Conservation (phyloP, 2,888 invertebrate species). For the Cheilosia vulpina region DNA sequence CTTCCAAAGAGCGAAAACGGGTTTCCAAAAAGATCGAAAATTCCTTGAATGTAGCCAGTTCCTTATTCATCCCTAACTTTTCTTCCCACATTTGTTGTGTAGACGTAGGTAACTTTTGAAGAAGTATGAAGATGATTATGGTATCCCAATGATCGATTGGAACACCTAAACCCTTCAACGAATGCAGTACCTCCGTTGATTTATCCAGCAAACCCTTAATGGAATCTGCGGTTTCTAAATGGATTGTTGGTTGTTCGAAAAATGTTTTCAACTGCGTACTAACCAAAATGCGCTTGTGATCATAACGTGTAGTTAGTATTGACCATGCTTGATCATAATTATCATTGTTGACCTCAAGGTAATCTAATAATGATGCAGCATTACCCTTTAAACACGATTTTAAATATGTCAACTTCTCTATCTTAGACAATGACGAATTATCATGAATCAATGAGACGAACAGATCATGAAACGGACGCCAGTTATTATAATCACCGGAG, state of each 20-base stretch:
- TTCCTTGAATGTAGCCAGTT: constrained; percentile 4
- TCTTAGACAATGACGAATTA: constrained; percentile 2
- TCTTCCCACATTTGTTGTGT: too few relatives aligned
- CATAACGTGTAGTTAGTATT: constrained; percentile 23
- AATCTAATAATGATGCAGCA: neutral
- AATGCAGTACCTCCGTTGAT: constrained; percentile 12
- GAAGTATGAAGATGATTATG: constrained; percentile 7
- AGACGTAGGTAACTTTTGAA: constrained; percentile 2
- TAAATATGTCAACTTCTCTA: constrained; percentile 1
- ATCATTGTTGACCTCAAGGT: constrained; percentile 14
- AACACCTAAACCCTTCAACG: neutral
- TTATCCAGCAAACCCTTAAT: constrained; percentile 14
- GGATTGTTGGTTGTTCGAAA: constrained; percentile 12
- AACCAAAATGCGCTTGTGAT: constrained; percentile 29
- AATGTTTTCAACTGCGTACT: constrained; percentile 10
- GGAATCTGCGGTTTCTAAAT: neutral
- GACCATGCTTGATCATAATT: constrained; percentile 28
- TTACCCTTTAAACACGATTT: constrained; percentile 16
- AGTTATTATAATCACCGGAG: constrained; percentile 10
- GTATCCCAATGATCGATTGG: constrained; percentile 11
- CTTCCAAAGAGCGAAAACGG: constrained; percentile 22
- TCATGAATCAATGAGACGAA: constrained; percentile 17
- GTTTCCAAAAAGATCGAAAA: neutral
- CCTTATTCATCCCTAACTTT: neutral
- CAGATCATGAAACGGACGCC: constrained; percentile 23